Conservation (phyloP, 1,140 invertebrate genomes). For the Mycetomoellerius zeteki region DNA sequence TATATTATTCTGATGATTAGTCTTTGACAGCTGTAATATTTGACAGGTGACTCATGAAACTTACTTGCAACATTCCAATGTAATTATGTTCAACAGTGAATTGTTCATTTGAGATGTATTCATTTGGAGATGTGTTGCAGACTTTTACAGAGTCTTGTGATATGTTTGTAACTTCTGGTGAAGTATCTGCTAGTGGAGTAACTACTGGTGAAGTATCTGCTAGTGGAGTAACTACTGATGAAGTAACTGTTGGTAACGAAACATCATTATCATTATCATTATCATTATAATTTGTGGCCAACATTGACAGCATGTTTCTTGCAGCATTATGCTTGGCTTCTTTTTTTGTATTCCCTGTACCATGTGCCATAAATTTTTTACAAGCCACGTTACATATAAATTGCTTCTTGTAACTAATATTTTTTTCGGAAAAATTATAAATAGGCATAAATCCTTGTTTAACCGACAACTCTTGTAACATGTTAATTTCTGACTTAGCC, state of each 20-base stretch:
- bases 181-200: not conserved
- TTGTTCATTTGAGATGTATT: too few species aligned
- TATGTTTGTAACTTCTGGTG: too few species aligned
- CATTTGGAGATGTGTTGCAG: too few species aligned
- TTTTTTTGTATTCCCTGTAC: constrained; percentile 36
- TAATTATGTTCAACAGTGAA: constrained; percentile 18
- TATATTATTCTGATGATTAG: not conserved
- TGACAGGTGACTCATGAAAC: not conserved
- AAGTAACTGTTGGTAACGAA: not conserved
- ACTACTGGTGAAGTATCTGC: too few species aligned
- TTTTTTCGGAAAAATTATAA: not conserved
- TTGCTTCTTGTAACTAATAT: too few species aligned
- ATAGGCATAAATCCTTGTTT: constrained; percentile 20
- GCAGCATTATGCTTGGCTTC: constrained; percentile 55
- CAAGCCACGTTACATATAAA: constrained; percentile 33
- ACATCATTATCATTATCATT: too few species aligned
- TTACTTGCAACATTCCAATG: constrained; percentile 37
- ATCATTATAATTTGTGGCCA: not conserved
- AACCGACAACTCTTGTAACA: constrained; percentile 22
- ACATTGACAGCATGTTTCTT: constrained; percentile 5
- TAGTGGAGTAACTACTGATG: not conserved
- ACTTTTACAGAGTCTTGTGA: too few species aligned
- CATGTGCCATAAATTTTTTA: not conserved
- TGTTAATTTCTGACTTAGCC: constrained; percentile 24
- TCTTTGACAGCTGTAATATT: not conserved